These are phyloP conservation scores for Saguinus imperator DNA, from an alignment of 2,113 vertebrate genomes.

Conservation along the genomic window DNA sequence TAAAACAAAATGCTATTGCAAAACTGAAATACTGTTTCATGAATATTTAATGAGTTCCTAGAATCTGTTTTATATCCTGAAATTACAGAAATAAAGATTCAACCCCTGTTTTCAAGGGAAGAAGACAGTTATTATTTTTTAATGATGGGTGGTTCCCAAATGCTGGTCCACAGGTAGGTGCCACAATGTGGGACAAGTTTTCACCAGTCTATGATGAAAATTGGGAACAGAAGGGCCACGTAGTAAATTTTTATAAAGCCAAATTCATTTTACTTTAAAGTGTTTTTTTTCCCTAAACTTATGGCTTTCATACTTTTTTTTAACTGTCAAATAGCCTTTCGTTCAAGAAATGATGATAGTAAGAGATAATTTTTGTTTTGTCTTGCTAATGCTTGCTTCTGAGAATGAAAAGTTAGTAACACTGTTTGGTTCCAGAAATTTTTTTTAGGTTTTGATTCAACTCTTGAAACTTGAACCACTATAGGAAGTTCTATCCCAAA, in stretches of 20 bases:
- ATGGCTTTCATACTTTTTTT: not conserved
- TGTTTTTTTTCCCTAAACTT: not conserved
- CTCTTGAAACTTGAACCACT: not conserved
- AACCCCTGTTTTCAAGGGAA: not conserved
- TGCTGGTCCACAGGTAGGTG: not conserved
- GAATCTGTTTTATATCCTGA: not conserved
- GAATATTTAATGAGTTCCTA: not conserved
- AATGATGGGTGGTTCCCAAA: not conserved
- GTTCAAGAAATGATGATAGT: not conserved
- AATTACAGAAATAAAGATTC: not conserved
- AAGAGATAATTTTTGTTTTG: not conserved
- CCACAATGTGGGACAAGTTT: not conserved
- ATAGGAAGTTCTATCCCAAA: not conserved
- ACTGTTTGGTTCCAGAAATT: not conserved
- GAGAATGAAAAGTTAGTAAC: not conserved
- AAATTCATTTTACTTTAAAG: conserved; percentile 4
- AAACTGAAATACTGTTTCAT: not conserved
- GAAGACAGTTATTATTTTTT: not conserved
- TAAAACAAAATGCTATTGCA: not conserved
- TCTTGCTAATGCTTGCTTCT: not conserved
- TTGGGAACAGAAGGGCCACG: not conserved
- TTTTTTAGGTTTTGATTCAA: not conserved
- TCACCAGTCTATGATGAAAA: not conserved
- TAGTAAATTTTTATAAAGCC: not conserved
- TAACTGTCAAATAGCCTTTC: not conserved